Conservation (phyloP, 1,140 invertebrate genomes). For the Telenomus remus region DNA sequence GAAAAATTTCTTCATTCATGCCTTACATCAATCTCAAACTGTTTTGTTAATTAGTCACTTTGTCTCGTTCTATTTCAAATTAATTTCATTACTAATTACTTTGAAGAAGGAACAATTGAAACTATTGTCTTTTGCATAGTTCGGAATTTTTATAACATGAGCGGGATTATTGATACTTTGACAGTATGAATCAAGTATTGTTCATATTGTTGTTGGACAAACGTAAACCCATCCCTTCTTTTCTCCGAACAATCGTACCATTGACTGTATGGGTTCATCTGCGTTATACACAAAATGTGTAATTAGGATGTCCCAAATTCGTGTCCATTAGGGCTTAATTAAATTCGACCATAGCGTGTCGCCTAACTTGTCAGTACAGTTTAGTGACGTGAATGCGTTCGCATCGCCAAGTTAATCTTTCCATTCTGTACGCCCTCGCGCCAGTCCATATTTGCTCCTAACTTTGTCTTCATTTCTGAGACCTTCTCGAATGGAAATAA, state of each 20-base stretch:
- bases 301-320: conserved; percentile 52
- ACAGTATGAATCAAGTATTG: conserved; percentile 4
- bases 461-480: conserved; percentile 1
- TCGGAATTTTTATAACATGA: too few species aligned
- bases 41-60: too few species aligned
- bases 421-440: conserved; percentile 20
- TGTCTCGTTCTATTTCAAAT: too few species aligned
- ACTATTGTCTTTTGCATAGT: too few species aligned
- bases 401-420: conserved; percentile 47
- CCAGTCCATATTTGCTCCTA: conserved; percentile 15
- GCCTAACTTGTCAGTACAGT: conserved; percentile 50
- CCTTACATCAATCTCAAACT: too few species aligned
- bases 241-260: conserved; percentile 24
- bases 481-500: conserved; percentile 12
- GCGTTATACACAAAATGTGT: conserved; percentile 44
- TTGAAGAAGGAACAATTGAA: too few species aligned
- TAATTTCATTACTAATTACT: too few species aligned
- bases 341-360: conserved; percentile 38
- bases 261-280: conserved; percentile 39
- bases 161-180: too few species aligned
- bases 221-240: conserved; percentile 36
- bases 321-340: conserved; percentile 55
- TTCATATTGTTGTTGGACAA: conserved; percentile 21
- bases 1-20: too few species aligned
- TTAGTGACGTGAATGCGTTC: conserved; percentile 32